Conservation (phyloP, 2,113 vertebrate species). For the Coryphaenoides rupestris region DNA sequence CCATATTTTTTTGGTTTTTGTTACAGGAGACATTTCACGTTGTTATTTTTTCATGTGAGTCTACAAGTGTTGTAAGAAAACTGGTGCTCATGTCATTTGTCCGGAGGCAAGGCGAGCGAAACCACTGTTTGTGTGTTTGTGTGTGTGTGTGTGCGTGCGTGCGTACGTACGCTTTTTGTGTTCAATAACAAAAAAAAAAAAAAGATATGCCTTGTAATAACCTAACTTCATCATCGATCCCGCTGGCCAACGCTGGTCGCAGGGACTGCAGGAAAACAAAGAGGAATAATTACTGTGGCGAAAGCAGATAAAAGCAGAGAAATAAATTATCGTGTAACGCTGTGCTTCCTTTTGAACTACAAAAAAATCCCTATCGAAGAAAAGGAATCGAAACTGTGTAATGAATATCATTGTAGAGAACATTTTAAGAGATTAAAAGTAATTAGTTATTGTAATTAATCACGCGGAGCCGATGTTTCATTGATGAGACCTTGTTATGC, state of each 20-base stretch:
- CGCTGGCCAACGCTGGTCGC: too few relatives aligned
- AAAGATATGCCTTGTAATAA: too few relatives aligned
- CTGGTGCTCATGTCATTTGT: too few relatives aligned
- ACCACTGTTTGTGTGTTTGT: neutral
- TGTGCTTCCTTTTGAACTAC: conserved; percentile 59
- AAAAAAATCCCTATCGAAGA: conserved; percentile 42
- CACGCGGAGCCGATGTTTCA: conserved; percentile 45
- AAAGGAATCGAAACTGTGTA: conserved; percentile 42
- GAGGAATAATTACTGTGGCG: conserved; percentile 38
- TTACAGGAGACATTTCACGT: too few relatives aligned
- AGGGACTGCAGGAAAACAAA: conserved; percentile 4
- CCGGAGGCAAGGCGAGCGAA: too few relatives aligned
- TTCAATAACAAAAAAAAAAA: too few relatives aligned
- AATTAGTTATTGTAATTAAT: conserved; percentile 54
- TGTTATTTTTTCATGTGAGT: too few relatives aligned
- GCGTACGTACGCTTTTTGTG: neutral
- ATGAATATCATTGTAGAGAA: conserved; percentile 59
- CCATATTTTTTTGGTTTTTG: too few relatives aligned
- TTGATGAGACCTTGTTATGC: conserved; percentile 64
- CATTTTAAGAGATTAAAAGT: conserved; percentile 46
- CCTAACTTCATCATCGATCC: too few relatives aligned
- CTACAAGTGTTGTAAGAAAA: too few relatives aligned
- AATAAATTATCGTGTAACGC: conserved; percentile 16
- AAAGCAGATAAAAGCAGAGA: conserved; percentile 37
- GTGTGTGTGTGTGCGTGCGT: neutral